phyloP scores from a whole-genome alignment of 92 coral and sea anemone genomes.

The Siderastrea siderea region DNA sequence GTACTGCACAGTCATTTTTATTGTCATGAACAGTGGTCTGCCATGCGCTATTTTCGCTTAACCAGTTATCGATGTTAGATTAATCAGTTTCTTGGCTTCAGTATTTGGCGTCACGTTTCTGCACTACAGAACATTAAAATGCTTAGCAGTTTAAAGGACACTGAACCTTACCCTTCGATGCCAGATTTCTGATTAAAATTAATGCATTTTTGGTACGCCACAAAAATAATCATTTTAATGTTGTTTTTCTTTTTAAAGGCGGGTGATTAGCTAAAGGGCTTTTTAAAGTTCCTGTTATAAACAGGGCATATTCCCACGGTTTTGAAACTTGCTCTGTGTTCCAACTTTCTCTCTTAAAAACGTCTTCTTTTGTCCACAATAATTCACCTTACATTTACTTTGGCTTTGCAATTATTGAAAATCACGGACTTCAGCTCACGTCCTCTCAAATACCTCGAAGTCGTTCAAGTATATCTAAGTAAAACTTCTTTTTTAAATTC shows the following conservation, averaged over 20 bases:
- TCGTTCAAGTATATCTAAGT: constrained; percentile 15
- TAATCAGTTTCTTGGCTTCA: not conserved
- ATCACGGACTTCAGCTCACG: not conserved
- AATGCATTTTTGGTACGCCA: not conserved
- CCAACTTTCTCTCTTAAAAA: not conserved
- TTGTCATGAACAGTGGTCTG: not conserved
- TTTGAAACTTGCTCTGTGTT: not conserved
- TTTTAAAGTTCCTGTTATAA: constrained; percentile 18
- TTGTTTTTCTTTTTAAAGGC: constrained; percentile 2
- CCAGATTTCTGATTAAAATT: not conserved
- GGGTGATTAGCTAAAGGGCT: constrained; percentile 26
- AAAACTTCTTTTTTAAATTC: constrained; percentile 42
- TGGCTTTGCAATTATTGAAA: not conserved
- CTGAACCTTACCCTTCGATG: not conserved
- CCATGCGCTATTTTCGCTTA: not conserved
- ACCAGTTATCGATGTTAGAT: too few relatives aligned
- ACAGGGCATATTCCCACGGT: constrained; percentile 25
- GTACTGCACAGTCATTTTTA: not conserved
- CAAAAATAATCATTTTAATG: not conserved
- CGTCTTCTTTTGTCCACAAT: too few relatives aligned
- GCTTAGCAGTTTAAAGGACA: not conserved
- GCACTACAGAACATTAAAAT: not conserved
- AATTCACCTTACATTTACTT: not conserved
- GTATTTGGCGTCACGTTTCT: not conserved
- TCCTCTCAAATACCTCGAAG: constrained; percentile 2